These are phyloP conservation scores for Delphinus delphis DNA, from an alignment of 2,113 vertebrate genomes.

Conservation along the genomic window DNA sequence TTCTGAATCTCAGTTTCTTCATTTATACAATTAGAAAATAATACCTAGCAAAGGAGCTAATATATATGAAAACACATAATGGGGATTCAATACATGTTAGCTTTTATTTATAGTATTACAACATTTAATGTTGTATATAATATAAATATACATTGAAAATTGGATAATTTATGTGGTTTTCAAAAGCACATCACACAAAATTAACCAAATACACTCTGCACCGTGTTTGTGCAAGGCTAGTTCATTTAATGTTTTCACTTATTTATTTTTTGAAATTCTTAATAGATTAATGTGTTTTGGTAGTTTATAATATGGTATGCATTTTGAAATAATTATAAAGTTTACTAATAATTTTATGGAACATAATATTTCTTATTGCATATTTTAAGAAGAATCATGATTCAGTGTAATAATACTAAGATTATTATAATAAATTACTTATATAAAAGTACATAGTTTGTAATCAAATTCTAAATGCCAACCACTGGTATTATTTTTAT, in stretches of 20 bases:
- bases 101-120: slow-evolving; percentile 1
- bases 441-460: slow-evolving; percentile 40
- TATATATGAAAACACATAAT: not conserved
- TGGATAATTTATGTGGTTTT: not conserved
- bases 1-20: slow-evolving; percentile 2
- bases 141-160: not conserved
- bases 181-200: not conserved
- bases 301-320: slow-evolving; percentile 5
- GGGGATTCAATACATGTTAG: not conserved
- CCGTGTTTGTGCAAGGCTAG: not conserved
- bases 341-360: slow-evolving; percentile 25
- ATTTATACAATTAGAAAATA: slow-evolving; percentile 22
- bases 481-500: slow-evolving; percentile 46
- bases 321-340: slow-evolving; percentile 44
- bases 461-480: slow-evolving; percentile 51
- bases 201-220: not conserved
- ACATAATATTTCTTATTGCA: slow-evolving; percentile 32
- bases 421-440: slow-evolving; percentile 46
- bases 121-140: not conserved
- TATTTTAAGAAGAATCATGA: slow-evolving; percentile 36
- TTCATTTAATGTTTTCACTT: slow-evolving; percentile 39
- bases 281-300: slow-evolving; percentile 11
- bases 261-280: slow-evolving; percentile 36
- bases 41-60: not conserved
- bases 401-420: slow-evolving; percentile 10